These are phyloP conservation scores for Salmo trutta DNA, from an alignment of 2,797 vertebrate species.

Conservation along the genomic window DNA sequence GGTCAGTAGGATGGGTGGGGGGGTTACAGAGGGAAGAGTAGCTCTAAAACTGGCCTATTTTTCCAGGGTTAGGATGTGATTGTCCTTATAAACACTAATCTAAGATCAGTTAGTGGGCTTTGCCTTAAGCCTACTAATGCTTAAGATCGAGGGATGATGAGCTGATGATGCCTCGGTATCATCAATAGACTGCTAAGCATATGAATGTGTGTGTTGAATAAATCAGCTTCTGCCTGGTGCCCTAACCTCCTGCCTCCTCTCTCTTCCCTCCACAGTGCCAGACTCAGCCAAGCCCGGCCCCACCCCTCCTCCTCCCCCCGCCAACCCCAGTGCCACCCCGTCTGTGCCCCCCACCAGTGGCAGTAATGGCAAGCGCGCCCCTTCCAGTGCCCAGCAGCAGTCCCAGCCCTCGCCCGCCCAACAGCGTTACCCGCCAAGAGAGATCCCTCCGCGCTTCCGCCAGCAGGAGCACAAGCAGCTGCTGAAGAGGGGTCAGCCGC, in stretches of 20 bases:
- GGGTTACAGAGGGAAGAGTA: too few relatives aligned
- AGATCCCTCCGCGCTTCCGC: constrained; percentile 94
- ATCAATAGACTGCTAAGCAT: too few relatives aligned
- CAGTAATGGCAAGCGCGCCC: constrained; percentile 93
- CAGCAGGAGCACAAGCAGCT: constrained; percentile 97
- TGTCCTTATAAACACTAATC: too few relatives aligned
- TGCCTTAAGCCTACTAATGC: too few relatives aligned
- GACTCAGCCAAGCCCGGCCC: constrained; percentile 90
- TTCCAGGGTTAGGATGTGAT: too few relatives aligned
- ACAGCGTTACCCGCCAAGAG: constrained; percentile 89
- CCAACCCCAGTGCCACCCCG: constrained; percentile 83
- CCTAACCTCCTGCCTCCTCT: constrained; percentile 30
- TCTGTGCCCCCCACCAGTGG: constrained; percentile 78
- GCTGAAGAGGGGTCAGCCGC: constrained; percentile 93
- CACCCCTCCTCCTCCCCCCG: constrained; percentile 88
- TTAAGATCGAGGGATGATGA: too few relatives aligned
- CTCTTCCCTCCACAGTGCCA: constrained; percentile 81
- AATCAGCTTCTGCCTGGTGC: constrained; percentile 40
- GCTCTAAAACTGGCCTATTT: too few relatives aligned
- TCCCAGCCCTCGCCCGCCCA: constrained; percentile 73
- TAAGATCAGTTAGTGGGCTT: too few relatives aligned
- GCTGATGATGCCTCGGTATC: too few relatives aligned
- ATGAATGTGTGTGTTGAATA: not conserved
- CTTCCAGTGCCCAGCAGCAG: constrained; percentile 79
- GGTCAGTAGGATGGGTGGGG: too few relatives aligned